These are phyloP conservation scores for Ispidina picta DNA, from an alignment of 2,797 vertebrate genomes.

Conservation along the genomic window DNA sequence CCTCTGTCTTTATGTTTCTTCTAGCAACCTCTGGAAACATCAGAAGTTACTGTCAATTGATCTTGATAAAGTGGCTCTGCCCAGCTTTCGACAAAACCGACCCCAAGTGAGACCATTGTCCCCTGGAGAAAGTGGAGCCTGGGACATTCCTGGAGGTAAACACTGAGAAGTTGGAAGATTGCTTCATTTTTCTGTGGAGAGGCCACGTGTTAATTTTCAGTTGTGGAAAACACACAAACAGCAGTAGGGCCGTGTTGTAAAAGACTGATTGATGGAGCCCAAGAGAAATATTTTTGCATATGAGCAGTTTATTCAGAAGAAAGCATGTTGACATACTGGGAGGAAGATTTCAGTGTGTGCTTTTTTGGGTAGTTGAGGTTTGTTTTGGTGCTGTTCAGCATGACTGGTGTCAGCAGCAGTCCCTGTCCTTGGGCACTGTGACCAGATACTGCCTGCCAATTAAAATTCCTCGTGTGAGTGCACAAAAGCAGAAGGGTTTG, in stretches of 20 bases:
- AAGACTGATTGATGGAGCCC: background rate
- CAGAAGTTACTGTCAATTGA: slow-evolving; percentile 96
- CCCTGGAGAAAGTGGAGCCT: slow-evolving; percentile 95
- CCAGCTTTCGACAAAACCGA: slow-evolving; percentile 89
- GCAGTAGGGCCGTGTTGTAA: background rate
- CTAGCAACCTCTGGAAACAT: slow-evolving; percentile 98
- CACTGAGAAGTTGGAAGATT: background rate
- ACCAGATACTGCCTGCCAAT: background rate
- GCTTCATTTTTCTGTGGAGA: background rate
- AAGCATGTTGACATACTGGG: background rate
- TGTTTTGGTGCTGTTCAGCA: background rate
- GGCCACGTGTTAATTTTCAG: background rate
- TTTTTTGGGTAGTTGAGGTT: background rate
- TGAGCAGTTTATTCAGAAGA: background rate
- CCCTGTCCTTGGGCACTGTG: background rate
- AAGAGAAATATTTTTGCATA: background rate
- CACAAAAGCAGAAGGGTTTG: background rate
- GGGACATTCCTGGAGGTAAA: slow-evolving; percentile 98
- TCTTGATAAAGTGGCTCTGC: slow-evolving; percentile 93
- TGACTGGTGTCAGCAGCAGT: background rate
- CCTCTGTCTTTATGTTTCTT: slow-evolving; percentile 37
- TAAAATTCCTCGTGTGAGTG: background rate
- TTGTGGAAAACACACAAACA: background rate
- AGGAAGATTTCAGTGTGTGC: background rate
- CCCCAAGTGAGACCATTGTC: slow-evolving; percentile 97